These are phyloP conservation scores for Macroglossus sobrinus DNA, from an alignment of 2,113 vertebrate genomes.

Conservation along the genomic window DNA sequence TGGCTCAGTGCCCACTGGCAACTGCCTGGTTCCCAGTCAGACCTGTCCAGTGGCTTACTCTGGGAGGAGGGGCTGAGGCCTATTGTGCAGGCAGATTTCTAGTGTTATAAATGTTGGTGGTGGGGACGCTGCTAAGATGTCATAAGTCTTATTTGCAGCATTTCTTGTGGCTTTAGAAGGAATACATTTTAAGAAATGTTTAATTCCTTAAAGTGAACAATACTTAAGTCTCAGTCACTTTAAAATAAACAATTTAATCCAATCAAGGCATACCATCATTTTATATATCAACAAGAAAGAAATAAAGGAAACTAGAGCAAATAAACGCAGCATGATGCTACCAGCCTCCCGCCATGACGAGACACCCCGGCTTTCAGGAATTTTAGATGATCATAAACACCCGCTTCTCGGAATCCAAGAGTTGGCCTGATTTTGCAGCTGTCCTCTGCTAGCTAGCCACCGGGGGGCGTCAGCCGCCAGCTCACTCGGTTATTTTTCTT, in stretches of 20 bases:
- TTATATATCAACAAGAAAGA: not conserved
- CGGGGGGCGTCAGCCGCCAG: not conserved
- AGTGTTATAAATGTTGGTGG: not conserved
- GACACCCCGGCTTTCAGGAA: not conserved
- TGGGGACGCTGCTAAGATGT: not conserved
- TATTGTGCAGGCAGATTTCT: not conserved
- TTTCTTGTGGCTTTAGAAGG: not conserved
- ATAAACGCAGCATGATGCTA: rapidly evolving
- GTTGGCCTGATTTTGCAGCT: not conserved
- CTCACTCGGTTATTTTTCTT: not conserved
- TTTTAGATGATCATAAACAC: not conserved
- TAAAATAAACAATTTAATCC: not conserved
- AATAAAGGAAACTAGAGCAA: not conserved
- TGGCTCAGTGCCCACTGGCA: not conserved
- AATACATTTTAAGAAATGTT: not conserved
- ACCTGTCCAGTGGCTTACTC: not conserved
- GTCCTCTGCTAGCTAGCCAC: not conserved
- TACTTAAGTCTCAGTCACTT: not conserved
- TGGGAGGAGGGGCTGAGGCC: not conserved
- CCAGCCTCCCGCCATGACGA: rapidly evolving
- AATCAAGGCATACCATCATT: not conserved
- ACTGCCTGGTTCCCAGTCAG: not conserved
- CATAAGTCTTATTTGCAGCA: not conserved
- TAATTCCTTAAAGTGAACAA: not conserved
- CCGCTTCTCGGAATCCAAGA: not conserved